A percentile compares a stretch with the other conserved stretches of the same genome.
Evolutionary conservation across 1,140 invertebrate genomes (phyloP).

Genomic region (Plectrocnemia conspersa): DNA sequence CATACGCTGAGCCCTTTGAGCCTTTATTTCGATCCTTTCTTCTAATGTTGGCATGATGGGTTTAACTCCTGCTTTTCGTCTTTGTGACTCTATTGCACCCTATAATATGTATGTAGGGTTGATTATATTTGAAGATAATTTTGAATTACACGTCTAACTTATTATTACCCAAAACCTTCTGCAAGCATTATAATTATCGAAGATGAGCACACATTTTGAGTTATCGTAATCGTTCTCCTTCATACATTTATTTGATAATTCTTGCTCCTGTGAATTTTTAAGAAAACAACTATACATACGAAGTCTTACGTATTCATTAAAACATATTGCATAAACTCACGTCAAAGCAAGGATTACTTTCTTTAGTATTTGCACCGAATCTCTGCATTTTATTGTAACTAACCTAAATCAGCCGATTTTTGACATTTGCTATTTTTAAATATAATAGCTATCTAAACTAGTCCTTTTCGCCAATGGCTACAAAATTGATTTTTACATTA

Average conservation of each 20-base stretch:
- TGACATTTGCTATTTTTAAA: no score
- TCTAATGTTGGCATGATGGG: slow-evolving; percentile 49
- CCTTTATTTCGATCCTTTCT: slow-evolving; percentile 51
- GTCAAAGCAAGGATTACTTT: slow-evolving; percentile 17
- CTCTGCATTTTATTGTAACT: no score
- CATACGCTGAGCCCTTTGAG: slow-evolving; percentile 31
- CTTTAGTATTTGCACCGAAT: no score
- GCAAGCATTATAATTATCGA: slow-evolving; percentile 63
- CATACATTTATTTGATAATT: slow-evolving; percentile 56
- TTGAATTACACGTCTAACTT: not conserved
- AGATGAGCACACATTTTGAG: slow-evolving; percentile 56
- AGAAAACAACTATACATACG: no score
- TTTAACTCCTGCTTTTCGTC: slow-evolving; percentile 47
- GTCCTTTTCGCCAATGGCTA: no score
- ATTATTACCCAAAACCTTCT: slow-evolving; percentile 56
- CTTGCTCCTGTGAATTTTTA: slow-evolving; percentile 51
- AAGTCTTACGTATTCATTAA: no score
- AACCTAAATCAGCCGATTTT: no score
- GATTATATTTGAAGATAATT: not conserved
- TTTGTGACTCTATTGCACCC: slow-evolving; percentile 45
- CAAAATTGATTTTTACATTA: no score
- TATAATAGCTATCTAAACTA: no score
- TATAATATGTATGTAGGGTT: slow-evolving; percentile 36
- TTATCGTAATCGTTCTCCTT: slow-evolving; percentile 56
- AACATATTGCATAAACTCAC: slow-evolving; percentile 10